phyloP scores from a whole-genome alignment of 2,113 vertebrate species.

The Eclectus roratus region DNA sequence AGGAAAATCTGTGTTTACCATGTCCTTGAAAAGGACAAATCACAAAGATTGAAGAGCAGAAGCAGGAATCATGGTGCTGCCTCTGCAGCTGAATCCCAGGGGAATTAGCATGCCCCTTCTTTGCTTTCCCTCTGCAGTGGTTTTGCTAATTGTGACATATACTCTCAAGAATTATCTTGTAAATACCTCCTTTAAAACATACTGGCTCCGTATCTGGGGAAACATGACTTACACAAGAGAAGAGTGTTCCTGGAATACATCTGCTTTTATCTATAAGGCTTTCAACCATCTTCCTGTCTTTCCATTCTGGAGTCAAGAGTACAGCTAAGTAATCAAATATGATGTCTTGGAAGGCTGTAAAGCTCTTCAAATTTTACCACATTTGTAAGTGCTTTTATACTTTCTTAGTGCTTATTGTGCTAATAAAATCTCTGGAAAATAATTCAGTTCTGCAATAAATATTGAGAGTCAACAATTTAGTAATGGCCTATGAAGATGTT shows the following conservation, averaged over 20 bases:
- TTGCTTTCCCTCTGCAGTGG: background rate
- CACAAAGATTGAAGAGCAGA: background rate
- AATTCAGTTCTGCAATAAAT: background rate
- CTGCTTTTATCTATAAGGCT: background rate
- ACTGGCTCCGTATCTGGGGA: background rate
- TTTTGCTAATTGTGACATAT: background rate
- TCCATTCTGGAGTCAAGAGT: background rate
- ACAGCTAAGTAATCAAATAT: background rate
- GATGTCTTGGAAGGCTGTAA: background rate
- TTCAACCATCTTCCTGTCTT: background rate
- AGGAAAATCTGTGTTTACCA: background rate
- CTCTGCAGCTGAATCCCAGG: background rate
- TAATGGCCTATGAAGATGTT: background rate
- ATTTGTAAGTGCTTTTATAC: background rate
- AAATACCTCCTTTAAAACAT: background rate
- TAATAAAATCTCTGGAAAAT: constrained; percentile 19
- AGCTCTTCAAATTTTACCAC: background rate
- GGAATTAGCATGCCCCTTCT: background rate
- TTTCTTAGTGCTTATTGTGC: background rate
- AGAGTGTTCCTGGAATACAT: background rate
- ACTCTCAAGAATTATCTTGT: background rate
- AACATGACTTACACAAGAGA: background rate
- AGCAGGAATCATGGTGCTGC: background rate
- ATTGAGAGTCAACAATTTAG: constrained; percentile 12
- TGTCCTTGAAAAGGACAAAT: constrained; percentile 8